These are phyloP conservation scores for Stichopus horrens DNA, from an alignment of 53 echinoderm and acorn worm genomes.

Conservation along the genomic window DNA sequence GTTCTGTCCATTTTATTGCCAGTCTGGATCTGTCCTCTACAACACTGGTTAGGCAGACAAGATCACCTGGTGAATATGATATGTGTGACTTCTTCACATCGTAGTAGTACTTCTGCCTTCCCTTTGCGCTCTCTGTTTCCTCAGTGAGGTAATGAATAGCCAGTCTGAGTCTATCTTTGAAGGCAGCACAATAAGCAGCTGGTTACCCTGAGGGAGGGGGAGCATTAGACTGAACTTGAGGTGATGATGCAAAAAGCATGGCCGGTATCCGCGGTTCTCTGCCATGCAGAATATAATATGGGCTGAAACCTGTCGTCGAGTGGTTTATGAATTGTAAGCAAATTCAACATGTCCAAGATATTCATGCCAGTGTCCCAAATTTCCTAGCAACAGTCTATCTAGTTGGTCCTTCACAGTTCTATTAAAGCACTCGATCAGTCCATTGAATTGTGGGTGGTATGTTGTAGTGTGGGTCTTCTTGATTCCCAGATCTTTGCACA, in stretches of 20 bases:
- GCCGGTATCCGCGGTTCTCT: neutral
- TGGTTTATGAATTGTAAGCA: constrained; percentile 31
- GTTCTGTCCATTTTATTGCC: neutral
- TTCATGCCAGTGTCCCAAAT: constrained; percentile 4
- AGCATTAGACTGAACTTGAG: neutral
- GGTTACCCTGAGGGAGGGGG: constrained; percentile 3
- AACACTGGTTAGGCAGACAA: neutral
- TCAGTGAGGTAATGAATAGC: neutral
- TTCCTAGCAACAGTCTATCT: neutral
- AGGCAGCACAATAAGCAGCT: constrained; percentile 25
- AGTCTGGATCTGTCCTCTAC: neutral
- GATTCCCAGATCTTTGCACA: constrained; percentile 36
- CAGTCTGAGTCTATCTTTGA: constrained; percentile 7
- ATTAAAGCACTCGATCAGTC: constrained; percentile 37
- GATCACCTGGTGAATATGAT: neutral
- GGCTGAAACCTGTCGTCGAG: constrained; percentile 11
- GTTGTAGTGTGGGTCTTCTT: constrained; percentile 45
- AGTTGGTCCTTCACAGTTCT: constrained; percentile 53
- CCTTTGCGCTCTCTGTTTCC: neutral
- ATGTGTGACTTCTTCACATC: neutral
- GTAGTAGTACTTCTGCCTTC: constrained; percentile 19
- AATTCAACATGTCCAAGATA: constrained; percentile 35
- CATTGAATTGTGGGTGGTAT: constrained; percentile 47
- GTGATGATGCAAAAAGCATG: too few species aligned
- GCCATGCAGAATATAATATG: constrained; percentile 21